Evolutionary conservation across 2,888 invertebrate genomes (phyloP), one percentile per base, ranked within the genome.

Genomic region (Omphaloscelis lunosa): DNA sequence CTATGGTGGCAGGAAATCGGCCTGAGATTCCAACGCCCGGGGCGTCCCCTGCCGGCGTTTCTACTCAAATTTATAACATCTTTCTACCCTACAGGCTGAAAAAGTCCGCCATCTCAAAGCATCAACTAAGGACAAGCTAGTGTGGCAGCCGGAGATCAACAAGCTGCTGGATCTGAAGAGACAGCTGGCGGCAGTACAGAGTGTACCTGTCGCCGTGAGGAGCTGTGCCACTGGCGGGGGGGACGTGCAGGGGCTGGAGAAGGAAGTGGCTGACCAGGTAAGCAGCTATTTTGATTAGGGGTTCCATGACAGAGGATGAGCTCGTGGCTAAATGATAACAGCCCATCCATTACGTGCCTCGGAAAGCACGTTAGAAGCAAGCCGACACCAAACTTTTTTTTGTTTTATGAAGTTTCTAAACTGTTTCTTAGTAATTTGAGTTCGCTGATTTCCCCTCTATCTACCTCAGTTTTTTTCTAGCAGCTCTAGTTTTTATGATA

Each of bases 141-240:
- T 97, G 0, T 98, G 98, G 97, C 98, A 98, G 90, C 98, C 98
- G 1, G 98, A 98, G 93, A 98, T 99, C 0, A 97, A 97, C 34
- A 97, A 97, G 84, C 95, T 99, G 67, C 91, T 99, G 29, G 97
- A 97, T 7, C 94, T 99, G n/a, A 99, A 99, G 94, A 97, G 97
- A 84, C 97, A 98, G 91, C 94, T 99, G 23, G 93, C 97, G 0
- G 84, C 89, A 0, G 92, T 91, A 12, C 91, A 91, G 53, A 0
- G 6, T 0, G 20, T 0, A 0, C 15, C 79, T 12, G 51, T 51
- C 1, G 15, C 20, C 5, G 73, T 48, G 0, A 2, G 20, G 80
- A 83, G 0, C 34, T 29, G 0, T 7, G 66, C 11, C 20, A 3
- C 20, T 6, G 12, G 12, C 0, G 12, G 8, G 0, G 67, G 48